These are phyloP conservation scores for Potorous gilbertii DNA, from an alignment of 2,797 vertebrate species.

Conservation along the genomic window DNA sequence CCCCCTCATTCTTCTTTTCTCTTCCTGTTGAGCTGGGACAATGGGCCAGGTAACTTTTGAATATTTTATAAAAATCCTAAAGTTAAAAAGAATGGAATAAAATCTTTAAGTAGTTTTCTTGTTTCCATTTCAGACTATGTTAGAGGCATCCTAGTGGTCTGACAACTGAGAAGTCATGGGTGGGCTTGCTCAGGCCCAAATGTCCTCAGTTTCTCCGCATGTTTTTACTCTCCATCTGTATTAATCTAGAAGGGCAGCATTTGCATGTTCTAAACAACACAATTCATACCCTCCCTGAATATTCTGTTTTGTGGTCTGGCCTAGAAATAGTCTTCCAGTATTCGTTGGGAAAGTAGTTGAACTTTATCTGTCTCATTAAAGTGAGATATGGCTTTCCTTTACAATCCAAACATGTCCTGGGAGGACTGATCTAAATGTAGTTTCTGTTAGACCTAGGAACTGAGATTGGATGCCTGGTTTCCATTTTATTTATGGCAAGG, in stretches of 20 bases:
- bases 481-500: not conserved
- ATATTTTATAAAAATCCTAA: not conserved
- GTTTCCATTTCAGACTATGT: not conserved
- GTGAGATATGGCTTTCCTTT: not conserved
- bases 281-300: not conserved
- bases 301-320: not conserved
- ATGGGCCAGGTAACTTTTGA: not conserved
- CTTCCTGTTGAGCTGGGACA: not conserved
- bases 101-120: not conserved
- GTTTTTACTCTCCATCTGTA: not conserved
- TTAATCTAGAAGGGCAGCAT: not conserved
- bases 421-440: not conserved
- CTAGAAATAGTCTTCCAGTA: not conserved
- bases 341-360: not conserved
- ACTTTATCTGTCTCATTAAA: conserved; percentile 6
- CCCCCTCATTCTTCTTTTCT: not conserved
- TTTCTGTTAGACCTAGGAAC: not conserved
- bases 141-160: not conserved
- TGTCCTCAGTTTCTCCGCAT: not conserved
- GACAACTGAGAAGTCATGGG: not conserved
- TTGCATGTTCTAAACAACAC: not conserved
- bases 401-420: not conserved
- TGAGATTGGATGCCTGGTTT: not conserved
- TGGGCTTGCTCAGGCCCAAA: not conserved
- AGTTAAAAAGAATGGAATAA: not conserved